Conservation (phyloP, 2,797 vertebrate genomes). For the Benthosema pterotum region DNA sequence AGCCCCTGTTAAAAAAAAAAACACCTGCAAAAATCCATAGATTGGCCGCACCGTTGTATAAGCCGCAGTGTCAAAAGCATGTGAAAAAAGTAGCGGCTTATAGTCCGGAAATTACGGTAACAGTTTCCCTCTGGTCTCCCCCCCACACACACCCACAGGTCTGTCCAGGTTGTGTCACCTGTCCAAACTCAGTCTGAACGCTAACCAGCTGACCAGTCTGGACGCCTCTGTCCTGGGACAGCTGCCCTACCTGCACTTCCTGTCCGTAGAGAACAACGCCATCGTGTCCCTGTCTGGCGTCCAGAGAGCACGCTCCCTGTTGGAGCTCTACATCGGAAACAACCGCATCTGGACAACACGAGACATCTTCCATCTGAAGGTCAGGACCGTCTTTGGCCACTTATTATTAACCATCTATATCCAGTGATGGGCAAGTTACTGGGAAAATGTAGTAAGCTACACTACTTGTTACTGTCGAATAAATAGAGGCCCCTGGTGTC, state of each 20-base stretch:
- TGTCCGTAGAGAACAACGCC: conserved; percentile 86
- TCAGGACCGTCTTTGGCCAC: conserved; percentile 50
- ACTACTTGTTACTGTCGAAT: too few relatives aligned
- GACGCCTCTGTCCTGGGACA: conserved; percentile 78
- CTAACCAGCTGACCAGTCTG: conserved; percentile 82
- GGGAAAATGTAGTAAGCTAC: too few relatives aligned
- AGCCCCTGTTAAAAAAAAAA: too few relatives aligned
- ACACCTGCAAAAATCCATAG: too few relatives aligned
- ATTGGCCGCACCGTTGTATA: too few relatives aligned
- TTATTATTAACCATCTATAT: background rate
- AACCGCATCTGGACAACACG: conserved; percentile 84
- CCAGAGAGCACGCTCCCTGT: conserved; percentile 78
- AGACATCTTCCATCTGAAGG: conserved; percentile 88
- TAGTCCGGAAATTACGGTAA: too few relatives aligned
- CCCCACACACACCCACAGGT: too few relatives aligned
- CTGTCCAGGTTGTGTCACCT: conserved; percentile 80
- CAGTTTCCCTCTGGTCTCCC: conserved; percentile 2
- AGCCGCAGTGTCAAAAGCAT: too few relatives aligned
- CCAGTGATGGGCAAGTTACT: too few relatives aligned
- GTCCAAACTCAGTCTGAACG: conserved; percentile 83
- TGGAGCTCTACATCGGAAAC: conserved; percentile 86
- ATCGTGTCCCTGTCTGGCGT: conserved; percentile 83
- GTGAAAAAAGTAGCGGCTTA: too few relatives aligned
- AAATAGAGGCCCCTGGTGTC: too few relatives aligned
- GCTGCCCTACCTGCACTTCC: conserved; percentile 81